These are phyloP conservation scores for Xestia xanthographa DNA, from an alignment of 2,888 invertebrate genomes.

Conservation along the genomic window DNA sequence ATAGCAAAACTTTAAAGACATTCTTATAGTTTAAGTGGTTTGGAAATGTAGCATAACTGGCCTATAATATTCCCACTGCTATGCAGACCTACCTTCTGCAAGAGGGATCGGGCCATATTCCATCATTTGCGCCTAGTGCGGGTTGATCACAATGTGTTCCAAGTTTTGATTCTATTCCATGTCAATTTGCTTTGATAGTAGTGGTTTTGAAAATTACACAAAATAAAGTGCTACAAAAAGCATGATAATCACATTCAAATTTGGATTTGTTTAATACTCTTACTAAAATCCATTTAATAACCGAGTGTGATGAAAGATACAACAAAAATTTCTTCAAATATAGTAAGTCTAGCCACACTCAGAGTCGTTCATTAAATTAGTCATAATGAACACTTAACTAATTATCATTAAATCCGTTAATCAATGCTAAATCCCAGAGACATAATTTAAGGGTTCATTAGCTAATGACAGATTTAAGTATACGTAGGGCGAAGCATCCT, in stretches of 20 bases:
- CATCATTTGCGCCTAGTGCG: not conserved
- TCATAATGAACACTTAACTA: too few species aligned
- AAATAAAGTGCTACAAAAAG: not conserved
- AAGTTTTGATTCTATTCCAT: not conserved
- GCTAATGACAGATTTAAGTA: too few species aligned
- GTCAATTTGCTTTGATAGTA: not conserved
- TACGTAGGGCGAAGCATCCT: too few species aligned
- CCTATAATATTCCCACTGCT: not conserved
- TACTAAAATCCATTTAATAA: slow-evolving; percentile 2
- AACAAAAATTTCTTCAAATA: slow-evolving; percentile 11
- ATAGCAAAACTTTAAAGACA: not conserved
- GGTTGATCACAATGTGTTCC: not conserved
- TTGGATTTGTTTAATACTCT: not conserved
- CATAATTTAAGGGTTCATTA: too few species aligned
- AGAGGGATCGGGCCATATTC: not conserved
- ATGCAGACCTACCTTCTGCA: not conserved
- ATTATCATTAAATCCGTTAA: too few species aligned
- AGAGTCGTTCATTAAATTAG: too few species aligned
- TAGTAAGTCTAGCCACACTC: too few species aligned
- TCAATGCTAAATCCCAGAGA: too few species aligned
- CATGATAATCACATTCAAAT: too few species aligned
- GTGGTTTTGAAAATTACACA: not conserved
- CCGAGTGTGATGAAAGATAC: slow-evolving; percentile 9
- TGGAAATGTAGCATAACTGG: not conserved
- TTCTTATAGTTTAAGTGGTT: not conserved